Evolutionary conservation across 2,888 invertebrate species (phyloP).

Genomic region (Pemphredon lugubris): DNA sequence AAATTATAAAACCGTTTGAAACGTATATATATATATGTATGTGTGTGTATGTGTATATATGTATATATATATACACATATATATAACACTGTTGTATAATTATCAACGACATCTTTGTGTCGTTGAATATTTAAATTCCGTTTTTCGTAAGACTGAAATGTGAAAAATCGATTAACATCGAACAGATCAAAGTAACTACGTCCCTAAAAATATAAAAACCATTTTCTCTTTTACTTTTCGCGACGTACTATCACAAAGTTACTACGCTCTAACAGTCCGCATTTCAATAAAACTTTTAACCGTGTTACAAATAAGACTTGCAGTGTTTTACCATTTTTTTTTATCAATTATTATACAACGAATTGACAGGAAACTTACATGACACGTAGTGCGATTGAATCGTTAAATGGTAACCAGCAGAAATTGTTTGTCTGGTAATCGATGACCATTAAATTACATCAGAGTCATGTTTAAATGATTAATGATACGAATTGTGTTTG

Average conservation of each 20-base stretch:
- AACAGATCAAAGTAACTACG: conserved; percentile 44
- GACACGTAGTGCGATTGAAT: conserved; percentile 33
- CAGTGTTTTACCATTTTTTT: conserved; percentile 12
- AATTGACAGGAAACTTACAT: conserved; percentile 43
- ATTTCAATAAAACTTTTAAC: conserved; percentile 47
- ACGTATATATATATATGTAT: conserved; percentile 27
- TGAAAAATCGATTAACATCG: conserved; percentile 42
- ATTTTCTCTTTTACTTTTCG: conserved; percentile 37
- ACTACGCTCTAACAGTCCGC: conserved; percentile 45
- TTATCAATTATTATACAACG: conserved; percentile 26
- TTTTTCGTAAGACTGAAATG: conserved; percentile 31
- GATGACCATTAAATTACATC: too few species aligned
- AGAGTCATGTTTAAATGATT: too few species aligned
- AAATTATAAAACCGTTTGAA: conserved; percentile 44
- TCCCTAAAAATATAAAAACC: conserved; percentile 52
- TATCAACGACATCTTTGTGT: conserved; percentile 35
- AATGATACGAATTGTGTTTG: not conserved
- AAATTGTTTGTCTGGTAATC: too few species aligned
- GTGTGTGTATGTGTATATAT: conserved; percentile 27
- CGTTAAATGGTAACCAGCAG: conserved; percentile 4
- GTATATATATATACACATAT: conserved; percentile 14
- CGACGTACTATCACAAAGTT: conserved; percentile 58
- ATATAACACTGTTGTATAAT: conserved; percentile 44
- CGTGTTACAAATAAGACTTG: conserved; percentile 24
- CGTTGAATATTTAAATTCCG: conserved; percentile 39